phyloP scores from a whole-genome alignment of 2,113 vertebrate genomes.

The Nymphicus hollandicus region DNA sequence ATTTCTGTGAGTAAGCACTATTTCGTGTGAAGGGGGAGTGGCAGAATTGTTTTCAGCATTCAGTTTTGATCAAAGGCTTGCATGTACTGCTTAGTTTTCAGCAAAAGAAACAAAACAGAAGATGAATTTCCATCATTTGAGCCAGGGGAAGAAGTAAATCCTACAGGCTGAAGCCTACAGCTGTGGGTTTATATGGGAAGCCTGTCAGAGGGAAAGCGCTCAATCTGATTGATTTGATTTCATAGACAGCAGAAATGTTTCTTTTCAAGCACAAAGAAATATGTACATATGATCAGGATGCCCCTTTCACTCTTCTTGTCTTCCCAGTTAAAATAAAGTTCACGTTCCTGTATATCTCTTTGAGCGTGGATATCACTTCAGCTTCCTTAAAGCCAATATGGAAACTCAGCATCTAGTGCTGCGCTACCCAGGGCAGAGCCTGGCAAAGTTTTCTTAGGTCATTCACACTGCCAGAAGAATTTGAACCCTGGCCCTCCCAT shows the following conservation, averaged over 20 bases:
- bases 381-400: not conserved
- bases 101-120: constrained; percentile 38
- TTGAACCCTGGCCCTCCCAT: not conserved
- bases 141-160: not conserved
- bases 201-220: not conserved
- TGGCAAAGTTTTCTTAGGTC: not conserved
- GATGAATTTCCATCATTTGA: constrained; percentile 33
- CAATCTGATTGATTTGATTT: not conserved
- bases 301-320: not conserved
- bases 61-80: constrained; percentile 53
- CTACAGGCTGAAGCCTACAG: not conserved
- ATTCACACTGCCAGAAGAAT: not conserved
- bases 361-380: not conserved
- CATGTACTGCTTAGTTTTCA: not conserved
- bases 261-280: not conserved
- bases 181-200: not conserved
- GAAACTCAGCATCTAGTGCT: not conserved
- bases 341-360: not conserved
- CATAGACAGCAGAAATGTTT: not conserved
- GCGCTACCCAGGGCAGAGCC: not conserved
- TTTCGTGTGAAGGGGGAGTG: not conserved
- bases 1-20: constrained; percentile 41
- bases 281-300: not conserved
- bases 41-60: constrained; percentile 23
- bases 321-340: not conserved